phyloP scores from a whole-genome alignment of 2,888 invertebrate species.

The Callyntrura guangdongensis region DNA sequence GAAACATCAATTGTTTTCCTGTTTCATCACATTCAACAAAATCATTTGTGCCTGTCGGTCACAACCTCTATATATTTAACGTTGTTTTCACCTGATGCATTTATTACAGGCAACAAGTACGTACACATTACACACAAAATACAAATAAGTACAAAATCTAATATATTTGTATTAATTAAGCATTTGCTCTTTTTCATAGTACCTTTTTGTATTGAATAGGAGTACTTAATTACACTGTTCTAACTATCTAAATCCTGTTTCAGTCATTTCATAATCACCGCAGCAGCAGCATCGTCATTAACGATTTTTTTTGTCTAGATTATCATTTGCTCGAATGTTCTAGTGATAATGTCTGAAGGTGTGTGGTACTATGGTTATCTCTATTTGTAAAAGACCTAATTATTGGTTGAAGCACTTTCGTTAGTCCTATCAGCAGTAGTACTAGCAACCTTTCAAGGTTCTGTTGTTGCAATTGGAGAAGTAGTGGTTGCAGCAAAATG shows the following conservation, averaged over 20 bases:
- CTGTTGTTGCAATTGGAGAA: not conserved
- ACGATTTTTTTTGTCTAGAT: not conserved
- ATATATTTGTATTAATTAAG: not conserved
- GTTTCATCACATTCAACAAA: not conserved
- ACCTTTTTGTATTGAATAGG: conserved; percentile 33
- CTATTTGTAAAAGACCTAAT: not conserved
- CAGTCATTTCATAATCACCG: conserved; percentile 45
- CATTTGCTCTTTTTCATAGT: not conserved
- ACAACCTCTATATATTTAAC: not conserved
- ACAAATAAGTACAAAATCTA: too few species aligned
- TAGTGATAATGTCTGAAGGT: not conserved
- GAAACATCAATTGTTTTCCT: too few species aligned
- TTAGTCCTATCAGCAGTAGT: conserved; percentile 1
- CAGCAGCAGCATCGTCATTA: not conserved
- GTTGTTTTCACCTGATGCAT: conserved; percentile 33
- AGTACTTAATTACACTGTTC: conserved; percentile 17
- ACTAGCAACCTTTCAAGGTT: not conserved
- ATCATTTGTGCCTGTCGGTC: not conserved
- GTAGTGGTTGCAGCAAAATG: not conserved
- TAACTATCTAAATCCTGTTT: conserved; percentile 31
- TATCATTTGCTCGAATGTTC: conserved; percentile 30
- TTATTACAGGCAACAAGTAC: conserved; percentile 18
- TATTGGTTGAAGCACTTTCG: conserved; percentile 18
- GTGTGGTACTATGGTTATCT: not conserved
- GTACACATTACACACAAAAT: not conserved